A percentile compares a stretch with the other conserved stretches of the same genome.
Evolutionary conservation across 2,113 vertebrate genomes (phyloP).

Genomic region (Saguinus midas): DNA sequence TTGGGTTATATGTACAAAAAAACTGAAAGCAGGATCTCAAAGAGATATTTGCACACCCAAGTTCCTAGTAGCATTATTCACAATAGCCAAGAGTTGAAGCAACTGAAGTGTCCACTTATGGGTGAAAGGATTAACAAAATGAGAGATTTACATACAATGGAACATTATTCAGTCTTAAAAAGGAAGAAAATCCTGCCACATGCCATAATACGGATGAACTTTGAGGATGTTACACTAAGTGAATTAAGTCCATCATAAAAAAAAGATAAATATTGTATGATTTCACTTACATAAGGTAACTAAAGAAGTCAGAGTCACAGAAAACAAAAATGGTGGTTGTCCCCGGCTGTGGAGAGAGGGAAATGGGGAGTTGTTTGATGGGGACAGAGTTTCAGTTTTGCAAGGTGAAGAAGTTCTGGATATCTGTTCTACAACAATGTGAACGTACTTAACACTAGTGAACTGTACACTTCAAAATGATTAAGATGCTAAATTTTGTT

Average conservation of each 20-base stretch:
- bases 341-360: neutral
- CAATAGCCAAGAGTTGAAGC: neutral
- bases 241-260: neutral
- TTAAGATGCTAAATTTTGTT: neutral
- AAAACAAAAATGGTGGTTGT: neutral
- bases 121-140: neutral
- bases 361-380: neutral
- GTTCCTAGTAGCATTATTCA: neutral
- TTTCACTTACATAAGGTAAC: neutral
- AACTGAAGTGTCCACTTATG: neutral
- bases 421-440: neutral
- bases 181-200: neutral
- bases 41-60: neutral
- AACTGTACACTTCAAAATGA: neutral
- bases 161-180: conserved; percentile 10
- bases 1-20: neutral
- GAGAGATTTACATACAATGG: neutral
- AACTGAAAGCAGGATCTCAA: neutral
- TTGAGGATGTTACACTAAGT: neutral
- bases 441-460: neutral
- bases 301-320: neutral
- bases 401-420: neutral
- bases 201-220: neutral
- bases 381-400: neutral
- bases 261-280: neutral